phyloP scores from a whole-genome alignment of 2,888 invertebrate genomes.

The Meta bourneti region DNA sequence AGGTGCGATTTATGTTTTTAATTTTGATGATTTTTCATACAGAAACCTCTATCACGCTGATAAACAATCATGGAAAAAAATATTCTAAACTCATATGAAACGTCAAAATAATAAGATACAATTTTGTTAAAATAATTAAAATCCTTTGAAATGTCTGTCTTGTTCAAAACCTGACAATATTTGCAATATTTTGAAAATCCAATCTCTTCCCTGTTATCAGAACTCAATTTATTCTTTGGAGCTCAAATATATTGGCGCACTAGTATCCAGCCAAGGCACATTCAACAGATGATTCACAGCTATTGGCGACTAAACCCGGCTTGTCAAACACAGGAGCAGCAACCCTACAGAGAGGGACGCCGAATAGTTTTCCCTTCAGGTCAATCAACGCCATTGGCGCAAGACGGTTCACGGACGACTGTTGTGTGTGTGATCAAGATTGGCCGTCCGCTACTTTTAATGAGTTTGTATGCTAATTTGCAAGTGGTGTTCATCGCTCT shows the following conservation, averaged over 20 bases:
- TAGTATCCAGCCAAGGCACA: neutral
- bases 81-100: too few species aligned
- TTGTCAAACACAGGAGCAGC: neutral
- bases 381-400: constrained; percentile 62
- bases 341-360: constrained; percentile 58
- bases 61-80: too few species aligned
- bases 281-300: neutral
- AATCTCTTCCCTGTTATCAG: too few species aligned
- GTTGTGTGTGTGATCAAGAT: constrained; percentile 29
- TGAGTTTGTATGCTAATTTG: neutral
- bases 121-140: too few species aligned
- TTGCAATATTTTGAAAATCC: too few species aligned
- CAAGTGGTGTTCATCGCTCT: constrained; percentile 45
- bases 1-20: too few species aligned
- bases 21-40: too few species aligned
- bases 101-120: too few species aligned
- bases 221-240: too few species aligned
- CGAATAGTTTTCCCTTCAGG: constrained; percentile 54
- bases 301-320: constrained; percentile 39
- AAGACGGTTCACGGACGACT: constrained; percentile 11
- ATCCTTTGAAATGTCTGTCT: too few species aligned
- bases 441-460: constrained; percentile 7
- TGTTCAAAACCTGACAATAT: too few species aligned
- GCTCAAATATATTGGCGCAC: neutral
- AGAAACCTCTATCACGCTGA: too few species aligned